Base-by-base conservation (phyloP, 2,113 vertebrate species). In the Indicator maculatus region DNA sequence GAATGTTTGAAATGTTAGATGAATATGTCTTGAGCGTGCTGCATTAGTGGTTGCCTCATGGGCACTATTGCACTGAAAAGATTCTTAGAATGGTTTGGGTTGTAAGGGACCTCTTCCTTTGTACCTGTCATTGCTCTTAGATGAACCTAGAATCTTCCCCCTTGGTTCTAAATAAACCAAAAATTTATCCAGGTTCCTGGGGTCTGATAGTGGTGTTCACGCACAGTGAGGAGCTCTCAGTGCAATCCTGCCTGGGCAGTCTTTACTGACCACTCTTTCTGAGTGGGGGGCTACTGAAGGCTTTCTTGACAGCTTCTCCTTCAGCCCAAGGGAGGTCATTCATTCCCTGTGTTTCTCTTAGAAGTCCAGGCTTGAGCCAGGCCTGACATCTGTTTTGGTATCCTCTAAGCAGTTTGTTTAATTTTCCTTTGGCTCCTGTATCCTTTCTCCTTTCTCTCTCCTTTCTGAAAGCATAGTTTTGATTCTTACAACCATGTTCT, bases 21-120 rank as follows among this genome's bases (percentile, higher is more conserved):
- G 5, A 74, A 33, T 7, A 2, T 36, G 30, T 60, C 16, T 53
- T 45, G 16, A 52, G 12, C 4, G 1, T 16, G 13, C 20, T 58
- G 10, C 2, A 0, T 27, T 58, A 41, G 36, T 0, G 5, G 1
- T 45, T 70, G 39, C 59, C 39, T 80, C 3, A 1, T 24, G 6
- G 67, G 8, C 30, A 14, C 10, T 47, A 36, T 16, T 76, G 27
- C 23, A 24, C 20, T 31, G 33, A 28, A 39, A 28, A 56, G 55
- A 56, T 30, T 30, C 55, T 30, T 56, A 30, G 28, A 56, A 30
- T 30, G 16, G 27, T 56, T 56, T 30, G 16, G 28, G 55, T 30
- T 56, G 28, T 28, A 56, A 56, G 28, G 16, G 55, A 56, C 55
- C 55, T 31, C 17, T 66, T 11, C 7, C 4, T 73, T 74, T 73